Conservation (phyloP, 2,888 invertebrate species). For the Copidosoma aretas region DNA sequence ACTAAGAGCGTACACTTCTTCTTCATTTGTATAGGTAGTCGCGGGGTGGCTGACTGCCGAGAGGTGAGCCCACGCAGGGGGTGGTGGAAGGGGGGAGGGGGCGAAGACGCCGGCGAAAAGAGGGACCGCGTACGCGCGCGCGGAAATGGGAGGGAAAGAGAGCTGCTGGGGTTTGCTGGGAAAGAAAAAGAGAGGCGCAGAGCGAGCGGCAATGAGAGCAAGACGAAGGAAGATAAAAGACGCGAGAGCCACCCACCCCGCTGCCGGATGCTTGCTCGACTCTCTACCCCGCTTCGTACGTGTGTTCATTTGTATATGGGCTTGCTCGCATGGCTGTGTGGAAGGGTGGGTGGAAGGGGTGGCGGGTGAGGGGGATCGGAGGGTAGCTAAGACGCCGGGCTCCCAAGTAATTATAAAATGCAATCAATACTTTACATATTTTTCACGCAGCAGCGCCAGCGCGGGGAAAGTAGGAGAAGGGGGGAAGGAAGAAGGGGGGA, state of each 20-base stretch:
- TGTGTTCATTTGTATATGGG: background rate
- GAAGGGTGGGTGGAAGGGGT: conserved; percentile 32
- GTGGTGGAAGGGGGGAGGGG: conserved; percentile 27
- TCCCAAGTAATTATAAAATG: conserved; percentile 64
- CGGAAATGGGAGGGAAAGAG: conserved; percentile 33
- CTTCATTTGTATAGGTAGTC: conserved; percentile 45
- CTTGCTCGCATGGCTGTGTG: background rate
- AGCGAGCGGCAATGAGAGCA: conserved; percentile 45
- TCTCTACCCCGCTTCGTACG: background rate
- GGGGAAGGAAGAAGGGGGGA: background rate
- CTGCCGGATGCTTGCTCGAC: background rate
- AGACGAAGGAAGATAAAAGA: conserved; percentile 44
- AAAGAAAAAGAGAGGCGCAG: conserved; percentile 43
- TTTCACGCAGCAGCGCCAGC: conserved; percentile 57
- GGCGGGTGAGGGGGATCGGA: conserved; percentile 42
- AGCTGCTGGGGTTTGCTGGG: conserved; percentile 29
- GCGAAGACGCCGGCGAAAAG: conserved; percentile 8
- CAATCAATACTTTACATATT: conserved; percentile 64
- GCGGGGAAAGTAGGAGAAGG: background rate
- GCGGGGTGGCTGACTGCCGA: conserved; percentile 32
- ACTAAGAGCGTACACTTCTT: conserved; percentile 49
- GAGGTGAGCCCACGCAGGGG: conserved; percentile 4
- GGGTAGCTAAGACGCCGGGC: conserved; percentile 60
- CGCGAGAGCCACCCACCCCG: conserved; percentile 21
- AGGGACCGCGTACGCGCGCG: background rate